Evolutionary conservation across 2,888 invertebrate genomes (phyloP), one percentile per base, ranked within the genome.

Genomic region (Helicoverpa assulta): DNA sequence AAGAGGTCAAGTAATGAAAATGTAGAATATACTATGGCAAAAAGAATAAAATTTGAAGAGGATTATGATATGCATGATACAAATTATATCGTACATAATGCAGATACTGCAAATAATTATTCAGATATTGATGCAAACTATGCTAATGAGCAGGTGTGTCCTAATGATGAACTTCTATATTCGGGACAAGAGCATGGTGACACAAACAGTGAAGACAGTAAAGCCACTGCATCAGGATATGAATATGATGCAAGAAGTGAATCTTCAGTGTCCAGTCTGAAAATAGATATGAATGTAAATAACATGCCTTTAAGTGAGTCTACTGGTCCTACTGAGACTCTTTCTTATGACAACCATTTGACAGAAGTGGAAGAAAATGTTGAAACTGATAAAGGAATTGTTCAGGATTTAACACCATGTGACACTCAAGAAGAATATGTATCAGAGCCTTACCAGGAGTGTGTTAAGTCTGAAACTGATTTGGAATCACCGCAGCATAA

Each of bases 211-310:
- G 93, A 94, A 84, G 93, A 94, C 64, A 93, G 93, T 71, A 94
- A 95, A 87, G 92, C 90, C 19, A 91, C 92, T 59, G 85, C 88
- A 16, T 92, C 92, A 70, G 86, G 92, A 12, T 94, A 92, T 91
- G 94, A 95, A 74, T 94, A 93, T 93, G 94, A 95, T 88, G 94
- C 93, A 71, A 90, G 88, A 82, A 94, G 93, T 90, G 90, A 91
- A 66, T 92, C 93, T 67, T 91, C 92, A 64, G 88, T 90, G 65
- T 92, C 92, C 26, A 94, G 92, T 85, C 85, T 93, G 56, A 93
- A 93, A 86, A 90, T 94, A 82, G 96, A 96, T 70, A 92, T 89
- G 74, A 92, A 90, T 82, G 81, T 89, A 33, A 91, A 86, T 80
- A 91, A 85, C 84, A 81, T 86, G 52, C 76, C 66, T 26, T 55